Evolutionary conservation across 2,113 vertebrate species (phyloP), one percentile per base, ranked within the genome.

Genomic region (Entomyzon cyanotis): DNA sequence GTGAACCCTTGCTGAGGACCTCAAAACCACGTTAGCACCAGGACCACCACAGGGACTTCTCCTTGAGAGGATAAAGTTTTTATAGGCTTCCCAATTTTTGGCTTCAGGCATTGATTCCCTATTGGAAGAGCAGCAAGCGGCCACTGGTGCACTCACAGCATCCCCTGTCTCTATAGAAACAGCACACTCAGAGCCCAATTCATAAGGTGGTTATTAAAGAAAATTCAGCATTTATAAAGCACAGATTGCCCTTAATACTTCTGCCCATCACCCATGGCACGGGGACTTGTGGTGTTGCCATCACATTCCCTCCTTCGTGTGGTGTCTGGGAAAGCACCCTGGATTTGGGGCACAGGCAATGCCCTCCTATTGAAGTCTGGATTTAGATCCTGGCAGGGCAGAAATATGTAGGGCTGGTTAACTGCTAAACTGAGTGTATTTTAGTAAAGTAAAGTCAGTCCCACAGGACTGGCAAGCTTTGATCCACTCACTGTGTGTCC

Each of bases 401-500:
- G 60, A 83, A 63, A 25, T 5, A 5, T 19, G 16, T 11, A 58
- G 62, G 33, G 44, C 30, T 80, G 33, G 8, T 27, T 64, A 74
- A 62, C 20, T 77, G 35, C 33, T 50, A 41, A 92, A 68, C 59
- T 63, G 25, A 7, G 21, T 14, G 10, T 16, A 5, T 86, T 81
- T 59, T 5, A 46, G 19, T 39, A 31, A 89, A 27, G 62, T 12
- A 37, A n/a, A 63, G 7, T n/a, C n/a, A n/a, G 24, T 65, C 27
- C 55, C 23, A 9, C 3, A 9, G 68, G 59, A 50, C 44, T 37
- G 69, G 35, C 47, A 37, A 14, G 30, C 21, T 50, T 81, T 0
- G 4, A 39, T 28, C 15, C 0, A 1, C n/a, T 21, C 0, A 1
- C n/a, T 21, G 9, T 19, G 9, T 59, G 9, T 59, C 30, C 24